Conservation (phyloP, 2,888 invertebrate genomes). For the Noctua janthe region DNA sequence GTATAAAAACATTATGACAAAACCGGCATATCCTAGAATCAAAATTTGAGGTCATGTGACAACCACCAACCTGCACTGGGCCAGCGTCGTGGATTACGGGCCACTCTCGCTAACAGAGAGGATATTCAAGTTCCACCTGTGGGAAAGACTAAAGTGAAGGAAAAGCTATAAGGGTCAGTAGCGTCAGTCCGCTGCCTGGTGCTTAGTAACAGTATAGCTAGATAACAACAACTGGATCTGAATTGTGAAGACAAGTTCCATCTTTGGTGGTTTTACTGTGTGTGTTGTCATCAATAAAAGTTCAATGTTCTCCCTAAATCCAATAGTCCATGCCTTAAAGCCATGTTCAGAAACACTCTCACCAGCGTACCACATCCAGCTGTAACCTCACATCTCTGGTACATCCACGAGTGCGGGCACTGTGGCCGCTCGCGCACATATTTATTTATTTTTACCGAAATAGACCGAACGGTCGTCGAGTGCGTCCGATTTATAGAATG, state of each 20-base stretch:
- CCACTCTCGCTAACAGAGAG: neutral
- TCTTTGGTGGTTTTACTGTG: neutral
- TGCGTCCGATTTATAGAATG: slow-evolving; percentile 83
- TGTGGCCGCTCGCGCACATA: slow-evolving; percentile 83
- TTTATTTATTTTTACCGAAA: slow-evolving; percentile 90
- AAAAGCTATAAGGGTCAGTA: neutral
- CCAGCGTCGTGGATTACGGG: neutral
- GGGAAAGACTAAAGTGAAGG: neutral
- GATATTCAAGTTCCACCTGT: neutral
- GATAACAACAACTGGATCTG: neutral
- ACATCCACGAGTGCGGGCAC: slow-evolving; percentile 76
- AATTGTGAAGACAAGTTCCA: neutral
- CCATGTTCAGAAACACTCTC: neutral
- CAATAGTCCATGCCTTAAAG: neutral
- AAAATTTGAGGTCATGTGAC: neutral
- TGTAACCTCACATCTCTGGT: slow-evolving; percentile 51
- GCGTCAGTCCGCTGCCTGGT: neutral
- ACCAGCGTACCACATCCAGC: slow-evolving; percentile 63
- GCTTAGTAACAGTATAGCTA: neutral
- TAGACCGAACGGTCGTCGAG: slow-evolving; percentile 88
- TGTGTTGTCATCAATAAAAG: neutral
- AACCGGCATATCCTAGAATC: neutral
- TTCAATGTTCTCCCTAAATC: neutral
- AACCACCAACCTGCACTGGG: neutral
- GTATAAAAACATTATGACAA: neutral